phyloP scores from a whole-genome alignment of 2,797 vertebrate genomes.

The Chiroxiphia lanceolata region DNA sequence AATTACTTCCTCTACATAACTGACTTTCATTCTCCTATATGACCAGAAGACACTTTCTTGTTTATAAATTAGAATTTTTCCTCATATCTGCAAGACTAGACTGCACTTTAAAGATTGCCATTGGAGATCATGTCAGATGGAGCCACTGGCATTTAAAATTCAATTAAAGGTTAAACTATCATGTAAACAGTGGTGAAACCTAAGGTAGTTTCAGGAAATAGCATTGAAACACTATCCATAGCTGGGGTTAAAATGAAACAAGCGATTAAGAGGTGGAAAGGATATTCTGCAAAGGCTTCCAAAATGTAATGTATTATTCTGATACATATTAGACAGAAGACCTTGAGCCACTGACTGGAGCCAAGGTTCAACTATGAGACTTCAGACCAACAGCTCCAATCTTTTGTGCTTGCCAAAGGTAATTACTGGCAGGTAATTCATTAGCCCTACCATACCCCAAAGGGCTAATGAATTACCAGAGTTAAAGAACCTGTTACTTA shows the following conservation, averaged over 20 bases:
- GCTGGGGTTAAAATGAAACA: not conserved
- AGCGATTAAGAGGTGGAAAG: not conserved
- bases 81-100: not conserved
- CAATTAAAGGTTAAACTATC: not conserved
- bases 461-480: not conserved
- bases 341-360: not conserved
- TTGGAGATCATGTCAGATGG: not conserved
- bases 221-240: not conserved
- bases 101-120: not conserved
- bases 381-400: not conserved
- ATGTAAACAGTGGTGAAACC: not conserved
- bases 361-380: not conserved
- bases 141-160: not conserved
- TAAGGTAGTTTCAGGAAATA: not conserved
- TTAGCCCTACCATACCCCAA: not conserved
- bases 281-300: not conserved
- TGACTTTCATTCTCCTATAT: not conserved
- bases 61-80: not conserved
- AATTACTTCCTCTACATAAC: not conserved
- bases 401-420: not conserved
- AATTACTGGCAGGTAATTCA: not conserved
- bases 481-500: not conserved
- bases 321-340: not conserved
- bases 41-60: not conserved
- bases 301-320: not conserved